Base-by-base conservation (phyloP, 2,113 vertebrate species). In the Ictalurus punctatus region DNA sequence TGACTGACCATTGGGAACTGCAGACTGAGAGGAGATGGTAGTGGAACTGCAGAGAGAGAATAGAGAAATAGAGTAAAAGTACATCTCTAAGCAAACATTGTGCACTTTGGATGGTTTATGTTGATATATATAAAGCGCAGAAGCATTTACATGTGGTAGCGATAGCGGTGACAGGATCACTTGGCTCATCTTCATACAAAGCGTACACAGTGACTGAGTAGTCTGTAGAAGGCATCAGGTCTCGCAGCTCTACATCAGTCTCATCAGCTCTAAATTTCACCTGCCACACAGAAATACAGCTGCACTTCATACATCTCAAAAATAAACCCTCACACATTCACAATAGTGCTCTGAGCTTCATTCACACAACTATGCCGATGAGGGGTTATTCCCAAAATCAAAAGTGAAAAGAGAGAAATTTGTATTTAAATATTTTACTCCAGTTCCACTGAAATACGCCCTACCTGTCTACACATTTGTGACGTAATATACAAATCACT, bases 181-280 rank as follows among this genome's bases (percentile, higher is more conserved):
- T 99, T 34, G 96, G 95, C 12, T 99, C 97, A 3, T 97, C 95
- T 4, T 98, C 97, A 0, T 95, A 96, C 90, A 99, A 95, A 0
- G 97, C 97, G 0, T 97, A 97, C 54, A 98, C 96, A 0, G 95
- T 97, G 0, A 99, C 86, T 0, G 96, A 96, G 71, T 99, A 98
- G 90, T 96, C 96, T 0, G 96, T 97, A 65, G 93, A 95, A 0
- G 97, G 97, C 0, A 95, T 94, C 89, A 99, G 93, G 27, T 94
- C 95, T 0, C 90, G 86, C 92, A 99, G 94, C 90, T 97, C 94
- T 80, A 97, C 95, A 88, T 96, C 95, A 0, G 97, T 96, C 91
- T 94, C 93, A 2, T 94, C 94, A 5, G 94, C 92, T 21, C 93
- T 89, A 76, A 98, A 96, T 84, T 95, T 97, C 92, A 97, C 95